Evolutionary conservation across 2,113 vertebrate species (phyloP).

Genomic region (Apeltes quadracus): DNA sequence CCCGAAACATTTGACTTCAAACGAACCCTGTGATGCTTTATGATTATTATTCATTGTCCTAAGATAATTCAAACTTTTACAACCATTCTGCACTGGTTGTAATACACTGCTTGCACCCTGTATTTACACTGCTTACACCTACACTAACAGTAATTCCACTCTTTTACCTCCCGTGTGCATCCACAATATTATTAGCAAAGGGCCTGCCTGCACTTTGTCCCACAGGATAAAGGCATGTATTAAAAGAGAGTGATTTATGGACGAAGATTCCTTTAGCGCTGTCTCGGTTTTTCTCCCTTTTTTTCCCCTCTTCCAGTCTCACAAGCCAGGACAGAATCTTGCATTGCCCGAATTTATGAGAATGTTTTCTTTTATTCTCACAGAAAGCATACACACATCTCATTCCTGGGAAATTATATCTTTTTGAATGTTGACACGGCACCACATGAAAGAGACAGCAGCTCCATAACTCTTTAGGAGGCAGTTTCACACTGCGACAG

Average conservation of each 20-base stretch:
- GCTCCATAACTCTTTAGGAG: slow-evolving; percentile 58
- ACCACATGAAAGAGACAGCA: slow-evolving; percentile 71
- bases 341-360: slow-evolving; percentile 73
- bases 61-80: slow-evolving; percentile 51
- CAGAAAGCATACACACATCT: slow-evolving; percentile 69
- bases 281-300: slow-evolving; percentile 42
- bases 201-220: slow-evolving; percentile 53
- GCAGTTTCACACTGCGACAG: slow-evolving; percentile 60
- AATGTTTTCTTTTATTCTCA: slow-evolving; percentile 73
- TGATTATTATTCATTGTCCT: slow-evolving; percentile 48
- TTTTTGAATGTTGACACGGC: slow-evolving; percentile 59
- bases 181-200: slow-evolving; percentile 48
- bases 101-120: slow-evolving; percentile 58
- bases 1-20: slow-evolving; percentile 30
- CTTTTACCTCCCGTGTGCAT: slow-evolving; percentile 54
- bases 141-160: slow-evolving; percentile 56
- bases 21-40: slow-evolving; percentile 23
- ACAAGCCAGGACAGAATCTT: slow-evolving; percentile 75
- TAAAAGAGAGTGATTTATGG: slow-evolving; percentile 70
- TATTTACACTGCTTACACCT: slow-evolving; percentile 62
- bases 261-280: slow-evolving; percentile 57
- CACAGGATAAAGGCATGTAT: slow-evolving; percentile 65
- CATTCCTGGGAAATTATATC: slow-evolving; percentile 77
- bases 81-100: slow-evolving; percentile 48
- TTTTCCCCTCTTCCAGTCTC: slow-evolving; percentile 48